A percentile compares a stretch with the other conserved stretches of the same genome.
Evolutionary conservation across 2,888 invertebrate species (phyloP).

Genomic region (Leucoptera coffeella): DNA sequence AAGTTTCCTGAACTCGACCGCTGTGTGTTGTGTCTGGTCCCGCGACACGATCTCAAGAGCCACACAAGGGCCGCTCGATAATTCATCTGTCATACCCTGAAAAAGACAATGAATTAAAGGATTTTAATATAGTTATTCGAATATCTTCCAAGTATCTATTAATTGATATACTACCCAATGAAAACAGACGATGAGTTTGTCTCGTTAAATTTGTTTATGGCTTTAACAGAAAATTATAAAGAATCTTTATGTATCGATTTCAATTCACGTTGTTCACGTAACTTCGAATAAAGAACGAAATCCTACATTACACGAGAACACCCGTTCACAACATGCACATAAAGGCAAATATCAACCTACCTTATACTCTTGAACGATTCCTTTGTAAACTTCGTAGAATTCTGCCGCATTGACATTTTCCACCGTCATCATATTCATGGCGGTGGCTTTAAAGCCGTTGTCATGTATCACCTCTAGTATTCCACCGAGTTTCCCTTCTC

Average conservation of each 20-base stretch:
- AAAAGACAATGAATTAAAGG: too few species aligned
- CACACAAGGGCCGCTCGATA: constrained; percentile 79
- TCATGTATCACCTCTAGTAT: constrained; percentile 64
- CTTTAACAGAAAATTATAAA: too few species aligned
- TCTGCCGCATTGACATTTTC: constrained; percentile 82
- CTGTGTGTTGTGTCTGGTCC: constrained; percentile 51
- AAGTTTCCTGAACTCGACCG: constrained; percentile 71
- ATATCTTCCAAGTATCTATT: too few species aligned
- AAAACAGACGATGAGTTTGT: too few species aligned
- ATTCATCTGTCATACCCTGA: constrained; percentile 76
- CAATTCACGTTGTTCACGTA: too few species aligned
- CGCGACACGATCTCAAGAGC: constrained; percentile 76
- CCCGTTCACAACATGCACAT: background rate
- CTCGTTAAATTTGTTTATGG: too few species aligned
- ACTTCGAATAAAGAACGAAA: too few species aligned
- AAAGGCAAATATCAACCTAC: constrained; percentile 17
- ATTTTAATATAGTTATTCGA: too few species aligned
- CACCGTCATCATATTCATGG: constrained; percentile 72
- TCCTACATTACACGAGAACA: too few species aligned
- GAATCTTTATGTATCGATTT: too few species aligned
- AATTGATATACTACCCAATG: too few species aligned
- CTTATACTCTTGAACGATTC: constrained; percentile 72
- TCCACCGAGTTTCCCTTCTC: constrained; percentile 65
- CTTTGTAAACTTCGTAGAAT: constrained; percentile 90
- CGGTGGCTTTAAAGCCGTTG: constrained; percentile 72